Evolutionary conservation across 1,140 invertebrate genomes (phyloP), one percentile per base, ranked within the genome.

Genomic region (Adelges cooleyi): DNA sequence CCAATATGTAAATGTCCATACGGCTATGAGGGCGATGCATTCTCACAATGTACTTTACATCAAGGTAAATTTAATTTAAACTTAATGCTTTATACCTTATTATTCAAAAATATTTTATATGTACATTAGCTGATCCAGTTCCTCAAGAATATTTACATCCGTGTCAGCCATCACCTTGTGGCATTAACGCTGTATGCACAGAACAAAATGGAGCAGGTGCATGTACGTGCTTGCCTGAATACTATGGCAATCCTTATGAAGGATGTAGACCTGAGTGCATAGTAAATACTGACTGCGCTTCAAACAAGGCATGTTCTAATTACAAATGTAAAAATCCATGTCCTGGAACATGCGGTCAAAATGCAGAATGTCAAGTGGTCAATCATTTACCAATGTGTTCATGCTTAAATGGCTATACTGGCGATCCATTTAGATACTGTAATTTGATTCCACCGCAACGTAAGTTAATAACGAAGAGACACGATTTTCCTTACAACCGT

Each of bases 261-360:
- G 82, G 84, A 15, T 87, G 85, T 72, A 75, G 83, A 69, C 86
- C 86, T n/a, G 82, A 86, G 74, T 87, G 84, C 73, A 78, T 81
- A 3, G 77, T 81, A 9, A 86, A 82, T 69, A 78, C 80, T 1
- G 86, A 88, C 71, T 89, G 86, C 74, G 76, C 82, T 2, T 74
- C 74, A 50, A 79, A 82, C 70, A 81, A 80, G 74, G 80, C 84
- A 15, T 86, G 85, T 69, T 78, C 83, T 27, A 80, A 80, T 68
- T 80, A 82, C 56, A 84, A 83, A 74, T 86, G 84, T 73, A 77
- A 78, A 68, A 80, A 86, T 74, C 84, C 84, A 46, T 87, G 84
- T 66, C 73, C 77, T 17, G 77, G 79, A 44, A 75, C 76, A 11
- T 82, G 80, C 74, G 80, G 79, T 17, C 72, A 75, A 52, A 76